phyloP scores from a whole-genome alignment of 1,140 invertebrate species.

The Odontomachus brunneus region DNA sequence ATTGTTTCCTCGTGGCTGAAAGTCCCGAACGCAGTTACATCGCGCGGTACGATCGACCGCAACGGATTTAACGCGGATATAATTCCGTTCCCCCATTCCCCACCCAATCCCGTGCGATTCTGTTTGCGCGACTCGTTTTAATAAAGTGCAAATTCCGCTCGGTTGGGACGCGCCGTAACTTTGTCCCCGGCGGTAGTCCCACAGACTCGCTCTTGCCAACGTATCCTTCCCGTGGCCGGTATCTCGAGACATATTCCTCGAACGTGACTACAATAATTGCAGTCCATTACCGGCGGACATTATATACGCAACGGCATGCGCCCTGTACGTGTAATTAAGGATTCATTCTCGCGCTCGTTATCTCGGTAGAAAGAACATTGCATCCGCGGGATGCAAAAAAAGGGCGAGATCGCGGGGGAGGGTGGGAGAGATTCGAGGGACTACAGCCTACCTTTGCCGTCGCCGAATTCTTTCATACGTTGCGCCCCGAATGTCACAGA shows the following conservation, averaged over 20 bases:
- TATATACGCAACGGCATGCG: background rate
- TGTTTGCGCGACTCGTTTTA: constrained; percentile 66
- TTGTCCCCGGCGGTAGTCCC: constrained; percentile 49
- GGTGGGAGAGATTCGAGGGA: background rate
- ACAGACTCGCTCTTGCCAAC: constrained; percentile 31
- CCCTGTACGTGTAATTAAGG: constrained; percentile 11
- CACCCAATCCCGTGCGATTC: background rate
- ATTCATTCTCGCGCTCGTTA: background rate
- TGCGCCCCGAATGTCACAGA: constrained; percentile 81
- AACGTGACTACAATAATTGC: constrained; percentile 62
- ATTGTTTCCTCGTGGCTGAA: constrained; percentile 37
- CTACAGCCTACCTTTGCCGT: constrained; percentile 80
- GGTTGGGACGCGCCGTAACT: constrained; percentile 62
- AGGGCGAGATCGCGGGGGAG: no score
- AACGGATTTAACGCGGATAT: constrained; percentile 50
- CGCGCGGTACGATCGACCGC: constrained; percentile 31
- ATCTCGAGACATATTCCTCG: constrained; percentile 61
- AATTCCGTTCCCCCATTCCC: constrained; percentile 6
- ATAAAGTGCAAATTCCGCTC: constrained; percentile 74
- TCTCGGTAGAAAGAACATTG: no score
- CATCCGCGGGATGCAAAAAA: no score
- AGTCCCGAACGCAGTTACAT: constrained; percentile 15
- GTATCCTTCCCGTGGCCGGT: constrained; percentile 16
- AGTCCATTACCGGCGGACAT: constrained; percentile 36
- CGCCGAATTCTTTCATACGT: constrained; percentile 80